A percentile compares a stretch with the other conserved stretches of the same genome.
phyloP scores from a whole-genome alignment of 2,797 vertebrate genomes.

The Eurystomus glaucurus region DNA sequence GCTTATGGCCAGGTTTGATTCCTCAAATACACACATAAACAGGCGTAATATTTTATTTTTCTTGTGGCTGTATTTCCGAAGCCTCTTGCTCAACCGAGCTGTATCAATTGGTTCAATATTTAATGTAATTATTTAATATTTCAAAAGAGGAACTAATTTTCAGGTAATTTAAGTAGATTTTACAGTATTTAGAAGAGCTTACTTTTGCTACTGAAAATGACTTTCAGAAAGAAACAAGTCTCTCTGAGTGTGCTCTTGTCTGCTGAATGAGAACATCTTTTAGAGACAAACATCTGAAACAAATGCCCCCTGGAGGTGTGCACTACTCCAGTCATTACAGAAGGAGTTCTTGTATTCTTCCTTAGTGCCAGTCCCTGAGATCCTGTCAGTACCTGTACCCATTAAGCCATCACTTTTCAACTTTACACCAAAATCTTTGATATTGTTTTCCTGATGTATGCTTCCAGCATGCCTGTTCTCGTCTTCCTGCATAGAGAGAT shows the following conservation, averaged over 20 bases:
- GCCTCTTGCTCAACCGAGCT: neutral
- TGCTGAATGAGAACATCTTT: slow-evolving; percentile 1
- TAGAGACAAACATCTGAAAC: slow-evolving; percentile 24
- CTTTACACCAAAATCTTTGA: slow-evolving; percentile 62
- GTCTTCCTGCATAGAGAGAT: neutral
- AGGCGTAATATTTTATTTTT: neutral
- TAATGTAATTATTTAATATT: neutral
- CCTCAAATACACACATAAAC: neutral
- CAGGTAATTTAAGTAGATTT: neutral
- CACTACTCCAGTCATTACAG: neutral
- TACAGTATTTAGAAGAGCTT: neutral
- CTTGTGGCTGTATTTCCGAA: neutral
- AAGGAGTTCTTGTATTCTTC: slow-evolving; percentile 7
- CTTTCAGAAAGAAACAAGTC: neutral
- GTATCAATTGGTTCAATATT: neutral
- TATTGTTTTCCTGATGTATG: slow-evolving; percentile 19
- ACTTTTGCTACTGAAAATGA: neutral
- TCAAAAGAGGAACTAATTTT: neutral
- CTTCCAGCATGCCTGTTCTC: slow-evolving; percentile 54
- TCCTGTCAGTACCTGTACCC: slow-evolving; percentile 61
- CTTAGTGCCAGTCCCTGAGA: slow-evolving; percentile 33
- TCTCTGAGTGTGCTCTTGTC: neutral
- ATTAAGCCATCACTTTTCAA: slow-evolving; percentile 71
- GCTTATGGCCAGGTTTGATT: neutral
- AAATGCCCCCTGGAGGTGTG: slow-evolving; percentile 40